Evolutionary conservation across 30 jellyfish, hydroid and myxozoan genomes (phyloP), one percentile per base, ranked within the genome.

Genomic region (Nemopilema nomurai): DNA sequence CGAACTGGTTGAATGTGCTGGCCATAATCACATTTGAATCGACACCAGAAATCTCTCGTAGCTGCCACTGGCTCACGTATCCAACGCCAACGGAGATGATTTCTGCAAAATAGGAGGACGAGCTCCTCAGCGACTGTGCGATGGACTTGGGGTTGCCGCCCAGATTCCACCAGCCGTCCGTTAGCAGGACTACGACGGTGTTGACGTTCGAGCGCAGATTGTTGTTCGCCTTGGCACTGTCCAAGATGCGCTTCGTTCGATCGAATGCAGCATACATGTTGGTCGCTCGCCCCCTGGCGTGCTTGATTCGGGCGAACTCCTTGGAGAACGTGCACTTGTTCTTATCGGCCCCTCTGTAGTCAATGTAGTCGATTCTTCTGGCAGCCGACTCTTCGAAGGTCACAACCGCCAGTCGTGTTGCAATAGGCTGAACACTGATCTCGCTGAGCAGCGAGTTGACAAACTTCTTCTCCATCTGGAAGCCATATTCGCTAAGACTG

Each of bases 371-470:
- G 41, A 92, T 71, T 49, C 90, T 83, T 62, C 78, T 69, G 30
- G 77, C 65, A 30, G 92, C 93, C 13, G 75, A 23, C 41, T 71
- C 50, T 24, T 95, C 91, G 65, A 92, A 92, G 16, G 96, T 67
- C 1, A 92, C 81, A 16, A 92, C 96, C 18, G 97, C 93, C 18
- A 92, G 90, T 32, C 98, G 78, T 1, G 98, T 65, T 1, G 98
- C 98, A 62, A 84, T 78, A 27, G 98, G 98, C 82, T 92, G 98
- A 23, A 92, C 97, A 69, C 98, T 92, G 53, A 92, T 92, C 62
- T 92, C 63, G 51, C 98, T 92, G 21, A 92, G 96, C 31, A 92
- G 71, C 4, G 98, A 87, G 67, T 72, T 77, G 68, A 92, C 86
- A 64, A 92, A 92, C 88, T 92, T 95, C 72, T 89, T 87, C 71